Percentiles rank a stretch among this genome's conserved stretches.
These are phyloP conservation scores for Pipa parva DNA, from an alignment of 2,113 vertebrate genomes.

Conservation along the genomic window DNA sequence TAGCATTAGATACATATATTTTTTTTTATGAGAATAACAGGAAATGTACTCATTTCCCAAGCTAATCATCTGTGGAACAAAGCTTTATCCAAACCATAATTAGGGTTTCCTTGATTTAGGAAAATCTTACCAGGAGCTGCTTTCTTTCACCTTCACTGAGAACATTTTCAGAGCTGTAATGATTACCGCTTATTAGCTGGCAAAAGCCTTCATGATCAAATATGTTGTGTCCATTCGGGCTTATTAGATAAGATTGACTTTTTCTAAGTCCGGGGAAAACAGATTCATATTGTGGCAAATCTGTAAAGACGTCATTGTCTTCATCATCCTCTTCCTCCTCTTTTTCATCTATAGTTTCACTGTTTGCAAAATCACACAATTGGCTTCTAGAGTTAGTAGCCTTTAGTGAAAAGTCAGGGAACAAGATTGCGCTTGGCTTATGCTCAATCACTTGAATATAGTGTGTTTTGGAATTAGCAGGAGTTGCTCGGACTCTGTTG, in stretches of 20 bases:
- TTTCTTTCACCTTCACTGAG: constrained; percentile 43
- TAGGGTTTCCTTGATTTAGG: constrained; percentile 11
- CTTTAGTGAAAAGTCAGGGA: constrained; percentile 55
- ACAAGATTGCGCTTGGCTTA: constrained; percentile 66
- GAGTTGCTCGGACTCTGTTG: neutral
- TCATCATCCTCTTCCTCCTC: constrained; percentile 48
- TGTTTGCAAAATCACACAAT: constrained; percentile 52
- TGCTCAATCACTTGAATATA: constrained; percentile 64
- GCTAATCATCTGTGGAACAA: neutral
- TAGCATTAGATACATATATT: too few relatives aligned
- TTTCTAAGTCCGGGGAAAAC: constrained; percentile 42
- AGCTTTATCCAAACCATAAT: neutral
- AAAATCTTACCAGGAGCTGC: neutral
- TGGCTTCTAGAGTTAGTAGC: constrained; percentile 38
- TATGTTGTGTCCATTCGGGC: constrained; percentile 44
- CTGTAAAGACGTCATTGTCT: constrained; percentile 53
- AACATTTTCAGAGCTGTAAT: constrained; percentile 38
- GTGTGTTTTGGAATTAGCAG: neutral
- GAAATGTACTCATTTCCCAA: too few relatives aligned
- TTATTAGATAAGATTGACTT: constrained; percentile 46
- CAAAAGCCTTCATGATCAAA: constrained; percentile 38
- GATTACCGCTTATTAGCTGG: constrained; percentile 21
- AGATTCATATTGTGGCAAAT: constrained; percentile 49
- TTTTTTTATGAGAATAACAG: too few relatives aligned
- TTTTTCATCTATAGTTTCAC: constrained; percentile 52